phyloP scores from a whole-genome alignment of 2,888 invertebrate genomes.

The Terebella lapidaria region DNA sequence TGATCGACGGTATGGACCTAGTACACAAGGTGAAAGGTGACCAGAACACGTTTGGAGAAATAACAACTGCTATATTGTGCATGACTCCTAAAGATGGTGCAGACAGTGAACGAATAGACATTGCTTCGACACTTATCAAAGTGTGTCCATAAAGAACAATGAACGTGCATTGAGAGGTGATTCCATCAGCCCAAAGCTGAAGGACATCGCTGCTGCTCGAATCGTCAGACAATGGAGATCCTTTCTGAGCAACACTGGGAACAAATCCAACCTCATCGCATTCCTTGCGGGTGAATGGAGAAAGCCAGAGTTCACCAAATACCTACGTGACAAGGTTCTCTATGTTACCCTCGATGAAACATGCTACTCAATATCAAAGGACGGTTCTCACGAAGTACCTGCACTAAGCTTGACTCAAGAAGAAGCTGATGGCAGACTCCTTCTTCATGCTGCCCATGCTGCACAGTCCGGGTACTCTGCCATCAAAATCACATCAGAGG shows the following conservation, averaged over 20 bases:
- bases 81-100: slow-evolving; percentile 11
- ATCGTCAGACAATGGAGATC: slow-evolving; percentile 16
- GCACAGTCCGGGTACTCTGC: slow-evolving; percentile 18
- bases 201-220: slow-evolving; percentile 12
- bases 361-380: slow-evolving; percentile 10
- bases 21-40: slow-evolving; percentile 19
- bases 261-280: slow-evolving; percentile 16
- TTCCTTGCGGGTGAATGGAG: slow-evolving; percentile 17
- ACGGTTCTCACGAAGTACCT: slow-evolving; percentile 8
- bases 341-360: slow-evolving; percentile 20
- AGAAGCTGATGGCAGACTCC: slow-evolving; percentile 24
- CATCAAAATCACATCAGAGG: slow-evolving; percentile 19
- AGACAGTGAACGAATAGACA: slow-evolving; percentile 10
- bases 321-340: slow-evolving; percentile 16
- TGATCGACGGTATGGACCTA: slow-evolving; percentile 22
- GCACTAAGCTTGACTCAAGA: slow-evolving; percentile 19
- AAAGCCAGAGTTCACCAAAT: slow-evolving; percentile 4
- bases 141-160: slow-evolving; percentile 20
- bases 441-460: slow-evolving; percentile 23
- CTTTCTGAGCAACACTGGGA: slow-evolving; percentile 3
- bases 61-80: slow-evolving; percentile 10
- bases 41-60: slow-evolving; percentile 14
- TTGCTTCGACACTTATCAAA: slow-evolving; percentile 22
- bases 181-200: not conserved
- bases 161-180: slow-evolving; percentile 17